Conservation (phyloP, 1,140 invertebrate genomes). For the Parapsyche elsis region DNA sequence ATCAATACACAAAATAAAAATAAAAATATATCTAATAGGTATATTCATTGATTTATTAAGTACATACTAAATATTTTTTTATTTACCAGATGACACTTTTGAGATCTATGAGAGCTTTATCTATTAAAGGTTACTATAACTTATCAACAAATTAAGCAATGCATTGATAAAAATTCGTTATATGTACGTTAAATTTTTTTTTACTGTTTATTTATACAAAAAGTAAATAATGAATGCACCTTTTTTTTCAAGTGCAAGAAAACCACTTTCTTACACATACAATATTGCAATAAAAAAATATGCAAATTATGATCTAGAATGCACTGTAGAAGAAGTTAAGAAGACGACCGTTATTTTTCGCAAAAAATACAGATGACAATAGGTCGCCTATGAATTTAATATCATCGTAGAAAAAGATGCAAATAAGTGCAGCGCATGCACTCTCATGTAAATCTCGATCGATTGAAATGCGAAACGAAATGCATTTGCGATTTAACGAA, state of each 20-base stretch:
- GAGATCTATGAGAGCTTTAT: no score
- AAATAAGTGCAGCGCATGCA: conserved; percentile 30
- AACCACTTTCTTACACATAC: background rate
- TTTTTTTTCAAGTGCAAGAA: background rate
- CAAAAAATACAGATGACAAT: conserved; percentile 24
- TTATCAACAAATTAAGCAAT: no score
- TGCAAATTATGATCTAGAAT: conserved; percentile 25
- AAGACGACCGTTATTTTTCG: conserved; percentile 22
- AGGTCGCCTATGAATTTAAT: conserved; percentile 13
- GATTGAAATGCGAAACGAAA: conserved; percentile 14
- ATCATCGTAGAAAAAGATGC: conserved; percentile 20
- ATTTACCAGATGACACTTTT: no score
- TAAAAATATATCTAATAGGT: no score
- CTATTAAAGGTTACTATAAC: no score
- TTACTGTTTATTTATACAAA: no score
- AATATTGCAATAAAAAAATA: conserved; percentile 3
- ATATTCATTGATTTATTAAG: no score
- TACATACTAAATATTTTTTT: no score
- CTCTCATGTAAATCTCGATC: conserved; percentile 25
- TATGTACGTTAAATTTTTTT: no score
- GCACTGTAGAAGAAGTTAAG: conserved; percentile 6
- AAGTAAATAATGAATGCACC: background rate
- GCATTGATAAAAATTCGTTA: no score
- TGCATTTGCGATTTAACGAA: background rate
- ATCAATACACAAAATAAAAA: no score